These are phyloP conservation scores for Eremophila alpestris DNA, from an alignment of 2,797 vertebrate genomes.

Conservation along the genomic window DNA sequence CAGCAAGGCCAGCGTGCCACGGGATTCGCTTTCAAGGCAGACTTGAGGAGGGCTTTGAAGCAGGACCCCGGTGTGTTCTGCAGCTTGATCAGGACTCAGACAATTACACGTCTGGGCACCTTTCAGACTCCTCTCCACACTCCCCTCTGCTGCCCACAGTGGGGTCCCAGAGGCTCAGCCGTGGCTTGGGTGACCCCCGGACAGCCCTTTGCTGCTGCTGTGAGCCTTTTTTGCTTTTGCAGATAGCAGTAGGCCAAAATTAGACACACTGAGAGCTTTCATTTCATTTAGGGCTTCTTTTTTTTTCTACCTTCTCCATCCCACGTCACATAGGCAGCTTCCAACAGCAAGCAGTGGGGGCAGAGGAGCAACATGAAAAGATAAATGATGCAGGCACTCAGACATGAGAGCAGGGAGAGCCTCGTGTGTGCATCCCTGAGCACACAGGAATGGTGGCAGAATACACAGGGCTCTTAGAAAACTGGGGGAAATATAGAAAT, in stretches of 20 bases:
- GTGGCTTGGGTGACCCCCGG: constrained; percentile 60
- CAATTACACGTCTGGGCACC: constrained; percentile 69
- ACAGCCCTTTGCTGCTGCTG: constrained; percentile 57
- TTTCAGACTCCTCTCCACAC: constrained; percentile 69
- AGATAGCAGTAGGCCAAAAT: constrained; percentile 61
- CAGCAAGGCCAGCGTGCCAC: constrained; percentile 70
- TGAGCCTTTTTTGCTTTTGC: constrained; percentile 59
- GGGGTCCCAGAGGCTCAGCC: constrained; percentile 44
- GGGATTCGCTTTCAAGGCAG: constrained; percentile 70
- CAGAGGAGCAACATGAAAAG: constrained; percentile 64
- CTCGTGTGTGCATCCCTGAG: neutral
- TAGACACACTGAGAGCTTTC: constrained; percentile 61
- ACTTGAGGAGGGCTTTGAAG: constrained; percentile 74
- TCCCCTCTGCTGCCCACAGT: constrained; percentile 63
- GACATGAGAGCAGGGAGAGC: neutral
- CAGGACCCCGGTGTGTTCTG: constrained; percentile 62
- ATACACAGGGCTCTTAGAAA: neutral
- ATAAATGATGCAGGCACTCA: constrained; percentile 49
- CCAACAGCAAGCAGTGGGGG: constrained; percentile 58
- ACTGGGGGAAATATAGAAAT: neutral
- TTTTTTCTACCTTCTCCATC: neutral
- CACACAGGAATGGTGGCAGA: fast-evolving
- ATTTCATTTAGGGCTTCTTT: neutral
- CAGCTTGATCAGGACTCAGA: constrained; percentile 72
- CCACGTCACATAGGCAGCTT: constrained; percentile 42